Base-by-base conservation (phyloP, 2,797 vertebrate genomes). In the Falco rusticolus region DNA sequence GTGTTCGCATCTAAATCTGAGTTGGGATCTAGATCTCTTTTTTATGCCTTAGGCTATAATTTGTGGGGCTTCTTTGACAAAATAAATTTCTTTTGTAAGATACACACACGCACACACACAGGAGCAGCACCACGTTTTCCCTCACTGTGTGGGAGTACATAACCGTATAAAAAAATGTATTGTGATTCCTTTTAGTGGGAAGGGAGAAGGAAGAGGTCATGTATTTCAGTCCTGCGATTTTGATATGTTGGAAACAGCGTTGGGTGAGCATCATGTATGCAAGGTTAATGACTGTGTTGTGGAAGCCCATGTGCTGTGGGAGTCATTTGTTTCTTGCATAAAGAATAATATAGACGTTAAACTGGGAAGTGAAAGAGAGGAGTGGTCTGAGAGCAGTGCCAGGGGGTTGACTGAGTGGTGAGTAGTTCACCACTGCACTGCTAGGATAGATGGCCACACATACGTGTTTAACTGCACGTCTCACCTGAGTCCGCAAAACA, bases 1-100 rank as follows among this genome's bases (percentile, higher is more conserved):
- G 24, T 84, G 84, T 90, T 94, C 88, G 71, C 61, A 50, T 94
- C 87, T 87, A 83, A 93, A 91, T 92, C 89, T 87, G 86, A 85
- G 79, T 9, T 89, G 78, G 84, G 88, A 97, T 89, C 92, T 86
- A 56, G 71, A 93, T 93, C 70, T 91, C 63, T 68, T 64, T 87
- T 91, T 78, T 84, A 48, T 81, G 60, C 93, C 84, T 77, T 33
- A 75, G 81, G 90, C 93, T 94, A 15, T 91, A 91, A 91, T 93
- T 90, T 91, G 88, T 80, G 69, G 68, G 74, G 11, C 61, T 91
- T 61, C 65, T 86, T 65, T 84, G 68, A 90, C 84, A 91, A 48
- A 88, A 84, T 39, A 19, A 66, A 64, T 68, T 88, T 77, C 4
- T 92, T 92, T 91, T 64, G 14, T 47, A 76, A 87, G 85, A 61